These are phyloP conservation scores for Naso thynnoides DNA, from an alignment of 2,797 vertebrate species.

Conservation along the genomic window DNA sequence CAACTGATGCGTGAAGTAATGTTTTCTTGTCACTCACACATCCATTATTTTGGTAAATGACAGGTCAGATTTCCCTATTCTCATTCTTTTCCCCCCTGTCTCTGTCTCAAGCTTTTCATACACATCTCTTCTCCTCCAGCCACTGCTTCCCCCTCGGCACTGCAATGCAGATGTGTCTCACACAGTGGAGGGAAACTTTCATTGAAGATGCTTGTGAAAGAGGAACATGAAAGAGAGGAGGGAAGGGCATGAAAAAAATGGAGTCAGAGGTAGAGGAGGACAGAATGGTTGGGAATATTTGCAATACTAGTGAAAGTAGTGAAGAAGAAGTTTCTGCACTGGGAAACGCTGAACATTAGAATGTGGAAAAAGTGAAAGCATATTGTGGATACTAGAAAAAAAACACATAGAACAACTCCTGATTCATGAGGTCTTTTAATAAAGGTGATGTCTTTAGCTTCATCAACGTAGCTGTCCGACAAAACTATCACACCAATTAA, in stretches of 20 bases:
- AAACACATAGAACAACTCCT: constrained; percentile 26
- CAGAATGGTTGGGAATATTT: constrained; percentile 23
- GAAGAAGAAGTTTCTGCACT: constrained; percentile 15
- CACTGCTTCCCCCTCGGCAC: constrained; percentile 67
- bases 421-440: constrained; percentile 65
- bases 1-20: constrained; percentile 57
- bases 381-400: constrained; percentile 33
- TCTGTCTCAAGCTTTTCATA: constrained; percentile 41
- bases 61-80: constrained; percentile 44
- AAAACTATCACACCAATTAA: constrained; percentile 38
- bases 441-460: constrained; percentile 56
- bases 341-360: neutral
- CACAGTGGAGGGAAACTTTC: constrained; percentile 70
- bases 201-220: constrained; percentile 59
- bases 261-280: constrained; percentile 20
- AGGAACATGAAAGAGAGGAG: constrained; percentile 49
- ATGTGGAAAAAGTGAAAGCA: constrained; percentile 34
- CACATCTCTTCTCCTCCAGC: constrained; percentile 48
- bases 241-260: constrained; percentile 36
- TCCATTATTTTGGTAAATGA: constrained; percentile 67
- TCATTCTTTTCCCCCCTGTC: constrained; percentile 17
- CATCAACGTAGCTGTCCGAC: constrained; percentile 42
- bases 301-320: constrained; percentile 11
- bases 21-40: constrained; percentile 56
- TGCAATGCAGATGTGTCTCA: constrained; percentile 86